A percentile compares a stretch with the other conserved stretches of the same genome.
These are phyloP conservation scores for Hyperoplus immaculatus DNA, from an alignment of 2,797 vertebrate species.

Conservation along the genomic window DNA sequence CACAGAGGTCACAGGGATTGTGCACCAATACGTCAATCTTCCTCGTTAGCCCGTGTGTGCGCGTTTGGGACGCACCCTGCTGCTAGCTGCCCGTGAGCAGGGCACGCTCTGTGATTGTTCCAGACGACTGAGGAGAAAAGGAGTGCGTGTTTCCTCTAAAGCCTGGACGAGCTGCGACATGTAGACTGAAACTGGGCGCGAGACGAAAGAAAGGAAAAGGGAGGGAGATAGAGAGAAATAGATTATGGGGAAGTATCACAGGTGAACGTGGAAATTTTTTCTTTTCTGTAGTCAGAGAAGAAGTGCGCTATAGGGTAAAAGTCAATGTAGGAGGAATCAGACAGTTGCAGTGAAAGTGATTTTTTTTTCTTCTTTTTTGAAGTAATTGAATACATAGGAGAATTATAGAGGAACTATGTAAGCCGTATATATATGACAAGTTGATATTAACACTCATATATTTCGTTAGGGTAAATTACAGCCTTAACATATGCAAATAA, in stretches of 20 bases:
- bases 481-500: not conserved
- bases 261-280: constrained; percentile 50
- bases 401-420: not conserved
- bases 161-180: constrained; percentile 75
- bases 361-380: not conserved
- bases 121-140: constrained; percentile 69
- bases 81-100: constrained; percentile 58
- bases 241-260: constrained; percentile 67
- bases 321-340: not conserved
- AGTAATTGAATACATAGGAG: not conserved
- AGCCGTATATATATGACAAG: not conserved
- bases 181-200: constrained; percentile 86
- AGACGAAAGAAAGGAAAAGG: constrained; percentile 72
- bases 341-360: too few species aligned
- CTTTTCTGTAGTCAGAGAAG: not conserved
- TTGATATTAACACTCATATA: not conserved
- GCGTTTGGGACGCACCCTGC: constrained; percentile 62
- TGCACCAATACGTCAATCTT: constrained; percentile 41
- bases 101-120: constrained; percentile 68
- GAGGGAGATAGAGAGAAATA: constrained; percentile 69
- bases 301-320: not conserved
- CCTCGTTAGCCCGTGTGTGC: constrained; percentile 23
- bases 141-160: constrained; percentile 72
- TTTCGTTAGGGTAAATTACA: not conserved
- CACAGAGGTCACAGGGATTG: constrained; percentile 52